These are phyloP conservation scores for Cyclina sinensis DNA, from an alignment of 1,140 invertebrate species.

Conservation along the genomic window DNA sequence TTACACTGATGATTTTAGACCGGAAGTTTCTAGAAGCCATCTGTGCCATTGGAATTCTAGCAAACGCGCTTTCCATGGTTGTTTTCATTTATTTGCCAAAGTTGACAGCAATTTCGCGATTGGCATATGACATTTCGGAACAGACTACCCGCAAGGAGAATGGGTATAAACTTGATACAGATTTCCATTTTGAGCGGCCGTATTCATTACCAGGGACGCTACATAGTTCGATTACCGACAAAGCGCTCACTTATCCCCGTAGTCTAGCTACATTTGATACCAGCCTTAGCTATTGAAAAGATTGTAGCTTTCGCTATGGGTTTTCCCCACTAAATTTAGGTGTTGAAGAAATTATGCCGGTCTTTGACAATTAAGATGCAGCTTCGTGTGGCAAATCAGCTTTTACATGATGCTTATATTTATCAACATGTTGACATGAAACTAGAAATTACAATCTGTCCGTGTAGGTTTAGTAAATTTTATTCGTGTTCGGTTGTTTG, in stretches of 20 bases:
- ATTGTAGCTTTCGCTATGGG: too few species aligned
- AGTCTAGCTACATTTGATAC: constrained; percentile 80
- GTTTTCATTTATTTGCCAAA: constrained; percentile 89
- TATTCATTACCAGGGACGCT: constrained; percentile 79
- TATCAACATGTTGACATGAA: too few species aligned
- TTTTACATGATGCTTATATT: too few species aligned
- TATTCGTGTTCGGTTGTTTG: too few species aligned
- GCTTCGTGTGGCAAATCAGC: too few species aligned
- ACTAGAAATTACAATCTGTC: too few species aligned
- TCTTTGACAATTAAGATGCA: too few species aligned
- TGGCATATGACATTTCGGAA: constrained; percentile 79
- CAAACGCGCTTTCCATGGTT: constrained; percentile 88
- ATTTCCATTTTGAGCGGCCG: constrained; percentile 82
- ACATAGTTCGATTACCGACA: constrained; percentile 76
- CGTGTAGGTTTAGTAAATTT: too few species aligned
- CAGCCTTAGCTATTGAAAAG: constrained; percentile 76
- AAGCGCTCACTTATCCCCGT: constrained; percentile 73
- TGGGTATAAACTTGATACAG: constrained; percentile 80
- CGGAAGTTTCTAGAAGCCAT: constrained; percentile 87
- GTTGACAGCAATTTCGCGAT: constrained; percentile 88
- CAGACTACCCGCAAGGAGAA: constrained; percentile 69
- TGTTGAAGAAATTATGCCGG: too few species aligned
- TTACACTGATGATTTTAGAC: constrained; percentile 87
- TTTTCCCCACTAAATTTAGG: too few species aligned
- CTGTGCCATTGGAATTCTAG: constrained; percentile 89